Base-by-base conservation (phyloP, 92 coral and sea anemone genomes). In the Epizoanthus stellaris region DNA sequence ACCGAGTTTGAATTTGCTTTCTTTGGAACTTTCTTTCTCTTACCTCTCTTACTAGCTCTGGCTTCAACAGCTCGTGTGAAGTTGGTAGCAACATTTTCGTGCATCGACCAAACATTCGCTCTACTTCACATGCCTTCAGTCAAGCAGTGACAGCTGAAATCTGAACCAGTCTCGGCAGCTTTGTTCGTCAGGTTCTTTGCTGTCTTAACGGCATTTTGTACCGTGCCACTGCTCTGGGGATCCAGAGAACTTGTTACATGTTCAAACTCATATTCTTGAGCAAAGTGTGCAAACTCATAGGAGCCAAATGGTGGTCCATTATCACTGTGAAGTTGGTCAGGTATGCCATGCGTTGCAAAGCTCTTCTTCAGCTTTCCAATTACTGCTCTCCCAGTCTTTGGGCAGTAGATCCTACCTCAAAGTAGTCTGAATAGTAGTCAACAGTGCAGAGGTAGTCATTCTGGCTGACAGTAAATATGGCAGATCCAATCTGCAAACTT, bases 401-500 rank as follows among this genome's bases (percentile, higher is more conserved):
- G 20, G 10, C 0, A 65, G 70, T 5, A 20, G 40, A 4, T 19
- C n/a, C 70, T 5, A 65, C 14, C 25, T 65, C 70, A 0, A 89
- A 30, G 34, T 30, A 30, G 34, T 30, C 34, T 30, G 34, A 30
- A 30, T 30, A 30, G 1, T 30, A 30, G 34, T 30, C 34, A 30
- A 30, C 34, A 30, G 34, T 30, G 34, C 34, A 30, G 34, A 1
- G 34, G 34, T 30, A 30, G 34, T 30, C 1, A 30, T 30, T 30
- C 34, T 30, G 34, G 34, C 34, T 30, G 34, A 30, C 14, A 5
- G 88, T 84, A 76, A 80, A 85, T 3, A 85, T 80, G 36, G 63
- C 92, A 53, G 82, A 58, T 4, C 87, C 92, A 15, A 85, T 21
- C 70, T 76, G 81, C 91, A 88, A 7, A 65, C 71, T 25, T 77